These are phyloP conservation scores for Hipposideros armiger DNA, from an alignment of 2,113 vertebrate species.

Conservation along the genomic window DNA sequence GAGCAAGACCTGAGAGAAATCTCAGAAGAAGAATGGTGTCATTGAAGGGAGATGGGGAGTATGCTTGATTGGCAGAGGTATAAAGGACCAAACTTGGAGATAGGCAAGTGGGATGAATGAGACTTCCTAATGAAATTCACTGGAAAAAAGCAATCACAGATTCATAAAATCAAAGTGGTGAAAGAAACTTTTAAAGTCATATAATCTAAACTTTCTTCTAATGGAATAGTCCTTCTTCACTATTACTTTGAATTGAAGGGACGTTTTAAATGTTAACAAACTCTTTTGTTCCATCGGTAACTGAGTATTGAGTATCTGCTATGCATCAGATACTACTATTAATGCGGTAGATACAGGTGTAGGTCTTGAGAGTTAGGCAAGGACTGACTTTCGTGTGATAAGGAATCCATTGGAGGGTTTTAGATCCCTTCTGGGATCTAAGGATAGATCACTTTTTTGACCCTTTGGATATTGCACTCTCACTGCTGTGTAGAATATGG, in stretches of 20 bases:
- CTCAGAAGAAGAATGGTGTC: neutral
- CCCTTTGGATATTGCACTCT: neutral
- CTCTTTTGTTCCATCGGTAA: neutral
- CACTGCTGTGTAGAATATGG: neutral
- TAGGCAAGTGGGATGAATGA: neutral
- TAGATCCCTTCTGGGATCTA: neutral
- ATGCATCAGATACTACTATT: neutral
- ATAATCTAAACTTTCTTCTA: neutral
- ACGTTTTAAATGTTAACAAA: slow-evolving; percentile 48
- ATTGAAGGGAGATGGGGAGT: neutral
- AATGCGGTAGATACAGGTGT: neutral
- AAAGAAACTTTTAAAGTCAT: neutral
- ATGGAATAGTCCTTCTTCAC: neutral
- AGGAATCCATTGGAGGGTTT: neutral
- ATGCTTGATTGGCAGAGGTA: neutral
- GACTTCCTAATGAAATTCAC: neutral
- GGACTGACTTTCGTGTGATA: neutral
- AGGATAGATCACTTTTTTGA: neutral
- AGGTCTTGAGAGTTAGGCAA: neutral
- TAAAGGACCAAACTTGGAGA: neutral
- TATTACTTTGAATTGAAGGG: neutral
- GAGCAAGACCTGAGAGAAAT: neutral
- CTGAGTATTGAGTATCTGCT: slow-evolving; percentile 14
- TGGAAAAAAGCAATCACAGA: slow-evolving; percentile 32
- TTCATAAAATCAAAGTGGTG: slow-evolving; percentile 6